phyloP scores from a whole-genome alignment of 2,888 invertebrate species.

The Galerucella calmariensis region DNA sequence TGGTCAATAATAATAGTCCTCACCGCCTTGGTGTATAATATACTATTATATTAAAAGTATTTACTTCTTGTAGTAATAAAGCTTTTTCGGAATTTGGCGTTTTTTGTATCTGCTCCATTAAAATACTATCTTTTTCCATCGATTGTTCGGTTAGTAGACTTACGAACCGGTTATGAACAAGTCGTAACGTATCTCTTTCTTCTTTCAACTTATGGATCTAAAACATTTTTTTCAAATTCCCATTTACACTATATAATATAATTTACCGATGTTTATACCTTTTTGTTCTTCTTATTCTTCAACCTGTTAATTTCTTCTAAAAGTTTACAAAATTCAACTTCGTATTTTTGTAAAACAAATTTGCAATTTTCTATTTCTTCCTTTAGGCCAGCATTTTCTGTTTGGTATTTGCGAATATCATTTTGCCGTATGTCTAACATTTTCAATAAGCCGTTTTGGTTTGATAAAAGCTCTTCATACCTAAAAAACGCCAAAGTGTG shows the following conservation, averaged over 20 bases:
- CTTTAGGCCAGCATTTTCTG: slow-evolving; percentile 54
- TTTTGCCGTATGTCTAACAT: slow-evolving; percentile 55
- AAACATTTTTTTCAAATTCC: background rate
- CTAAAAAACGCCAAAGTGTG: slow-evolving; percentile 38
- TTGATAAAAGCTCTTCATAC: slow-evolving; percentile 59
- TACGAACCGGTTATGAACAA: slow-evolving; percentile 59
- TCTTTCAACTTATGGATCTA: slow-evolving; percentile 54
- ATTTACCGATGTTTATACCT: slow-evolving; percentile 42
- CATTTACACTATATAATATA: no score
- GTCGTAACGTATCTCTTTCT: slow-evolving; percentile 56
- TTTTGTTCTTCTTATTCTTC: slow-evolving; percentile 54
- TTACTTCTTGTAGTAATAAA: slow-evolving; percentile 56
- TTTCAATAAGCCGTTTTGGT: slow-evolving; percentile 58
- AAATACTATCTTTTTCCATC: slow-evolving; percentile 56
- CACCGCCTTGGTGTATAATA: no score
- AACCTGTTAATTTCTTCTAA: slow-evolving; percentile 53
- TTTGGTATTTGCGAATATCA: slow-evolving; percentile 55
- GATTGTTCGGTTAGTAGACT: slow-evolving; percentile 56
- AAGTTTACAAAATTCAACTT: slow-evolving; percentile 50
- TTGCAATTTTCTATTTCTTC: slow-evolving; percentile 51
- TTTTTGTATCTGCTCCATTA: slow-evolving; percentile 50
- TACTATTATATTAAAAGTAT: background rate
- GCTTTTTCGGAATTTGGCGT: slow-evolving; percentile 53
- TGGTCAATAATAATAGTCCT: no score
- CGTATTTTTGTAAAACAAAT: slow-evolving; percentile 44